Evolutionary conservation across 2,113 vertebrate species (phyloP).

Genomic region (Pteropus alecto): DNA sequence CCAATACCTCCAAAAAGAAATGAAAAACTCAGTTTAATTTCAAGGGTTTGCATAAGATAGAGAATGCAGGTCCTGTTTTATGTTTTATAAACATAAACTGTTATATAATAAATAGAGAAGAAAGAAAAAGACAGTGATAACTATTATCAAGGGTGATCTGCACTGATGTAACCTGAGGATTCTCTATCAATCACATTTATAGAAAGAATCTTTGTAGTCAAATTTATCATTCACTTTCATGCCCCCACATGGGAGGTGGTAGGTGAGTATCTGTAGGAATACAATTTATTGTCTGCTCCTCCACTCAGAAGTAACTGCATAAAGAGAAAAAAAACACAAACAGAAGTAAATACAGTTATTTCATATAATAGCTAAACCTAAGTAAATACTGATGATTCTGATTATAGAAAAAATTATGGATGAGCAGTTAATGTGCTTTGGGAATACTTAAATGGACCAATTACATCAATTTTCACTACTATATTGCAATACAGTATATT

Average conservation of each 20-base stretch:
- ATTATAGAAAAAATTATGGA: slow-evolving; percentile 21
- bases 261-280: slow-evolving; percentile 92
- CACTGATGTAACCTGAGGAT: neutral
- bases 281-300: slow-evolving; percentile 98
- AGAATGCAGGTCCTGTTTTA: slow-evolving; percentile 39
- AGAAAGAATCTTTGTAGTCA: neutral
- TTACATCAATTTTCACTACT: neutral
- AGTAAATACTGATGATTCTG: slow-evolving; percentile 37
- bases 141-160: neutral
- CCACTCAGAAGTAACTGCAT: slow-evolving; percentile 94
- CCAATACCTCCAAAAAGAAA: neutral
- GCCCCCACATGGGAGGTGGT: slow-evolving; percentile 90
- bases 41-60: neutral
- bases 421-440: neutral
- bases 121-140: slow-evolving; percentile 16
- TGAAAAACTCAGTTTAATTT: slow-evolving; percentile 34
- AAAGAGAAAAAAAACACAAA: slow-evolving; percentile 34
- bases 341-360: slow-evolving; percentile 40
- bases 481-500: neutral
- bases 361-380: neutral
- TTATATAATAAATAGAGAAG: slow-evolving; percentile 53
- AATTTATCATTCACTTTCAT: slow-evolving; percentile 76
- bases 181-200: neutral
- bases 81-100: slow-evolving; percentile 25
- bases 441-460: neutral